Conservation (phyloP, 1,140 invertebrate species). For the Acromyrmex echinatior region DNA sequence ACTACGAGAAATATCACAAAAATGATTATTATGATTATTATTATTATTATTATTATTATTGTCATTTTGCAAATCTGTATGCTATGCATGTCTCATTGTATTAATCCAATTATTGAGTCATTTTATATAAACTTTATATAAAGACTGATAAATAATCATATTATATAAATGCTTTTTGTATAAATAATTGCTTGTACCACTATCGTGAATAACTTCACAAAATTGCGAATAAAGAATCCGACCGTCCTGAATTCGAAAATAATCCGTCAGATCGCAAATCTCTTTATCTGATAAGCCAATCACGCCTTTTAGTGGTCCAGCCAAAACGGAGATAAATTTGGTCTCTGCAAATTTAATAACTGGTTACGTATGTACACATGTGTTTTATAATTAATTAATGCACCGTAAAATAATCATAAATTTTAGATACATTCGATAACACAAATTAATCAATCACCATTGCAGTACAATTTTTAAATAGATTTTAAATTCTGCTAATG, state of each 20-base stretch:
- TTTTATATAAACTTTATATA: neutral
- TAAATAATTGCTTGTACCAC: slow-evolving; percentile 79
- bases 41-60: too few species aligned
- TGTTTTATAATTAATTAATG: neutral
- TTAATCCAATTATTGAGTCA: neutral
- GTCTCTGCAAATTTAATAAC: slow-evolving; percentile 87
- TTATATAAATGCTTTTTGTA: neutral
- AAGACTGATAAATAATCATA: neutral
- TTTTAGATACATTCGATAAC: neutral
- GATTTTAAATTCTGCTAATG: neutral
- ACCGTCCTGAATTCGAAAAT: slow-evolving; percentile 91
- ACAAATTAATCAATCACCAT: neutral
- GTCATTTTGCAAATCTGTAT: neutral
- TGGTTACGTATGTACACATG: neutral
- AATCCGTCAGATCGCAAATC: slow-evolving; percentile 90
- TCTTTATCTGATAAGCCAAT: slow-evolving; percentile 90
- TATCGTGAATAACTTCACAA: slow-evolving; percentile 90
- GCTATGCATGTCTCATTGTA: neutral
- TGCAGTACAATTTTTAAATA: slow-evolving; percentile 5
- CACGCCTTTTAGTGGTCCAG: slow-evolving; percentile 88
- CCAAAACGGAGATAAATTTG: slow-evolving; percentile 90
- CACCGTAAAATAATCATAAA: neutral
- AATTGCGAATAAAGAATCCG: slow-evolving; percentile 91
- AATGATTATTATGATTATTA: neutral
- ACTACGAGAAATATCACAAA: slow-evolving; percentile 74